These are phyloP conservation scores for Pinctada fucata DNA, from an alignment of 2,888 invertebrate genomes.

Conservation along the genomic window DNA sequence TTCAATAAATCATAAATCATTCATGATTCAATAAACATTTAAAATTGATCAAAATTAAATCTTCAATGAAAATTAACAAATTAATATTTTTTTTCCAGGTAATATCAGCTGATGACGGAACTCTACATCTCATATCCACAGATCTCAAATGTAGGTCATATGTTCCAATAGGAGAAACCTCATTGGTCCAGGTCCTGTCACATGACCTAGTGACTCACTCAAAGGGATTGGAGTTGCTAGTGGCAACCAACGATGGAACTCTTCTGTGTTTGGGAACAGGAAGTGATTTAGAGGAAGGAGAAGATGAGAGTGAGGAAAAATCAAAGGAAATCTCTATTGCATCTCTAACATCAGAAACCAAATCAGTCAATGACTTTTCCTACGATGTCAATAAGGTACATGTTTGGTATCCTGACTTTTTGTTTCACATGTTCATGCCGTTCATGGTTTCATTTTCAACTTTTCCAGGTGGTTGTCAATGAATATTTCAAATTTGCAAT, in stretches of 20 bases:
- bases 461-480: neutral
- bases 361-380: constrained; percentile 61
- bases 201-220: constrained; percentile 66
- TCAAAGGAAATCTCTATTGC: constrained; percentile 31
- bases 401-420: neutral
- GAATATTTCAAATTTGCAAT: neutral
- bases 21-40: no score
- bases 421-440: neutral
- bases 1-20: no score
- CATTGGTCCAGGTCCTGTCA: constrained; percentile 69
- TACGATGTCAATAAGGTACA: constrained; percentile 58
- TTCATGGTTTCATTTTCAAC: neutral
- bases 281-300: constrained; percentile 35
- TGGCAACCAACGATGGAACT: constrained; percentile 72
- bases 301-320: constrained; percentile 39
- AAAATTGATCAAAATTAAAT: no score
- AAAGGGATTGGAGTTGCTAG: constrained; percentile 67
- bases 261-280: constrained; percentile 69
- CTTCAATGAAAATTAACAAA: no score
- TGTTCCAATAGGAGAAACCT: constrained; percentile 67
- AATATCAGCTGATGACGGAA: constrained; percentile 67
- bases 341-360: constrained; percentile 52
- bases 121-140: constrained; percentile 66
- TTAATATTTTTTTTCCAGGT: constrained; percentile 46
- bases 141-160: constrained; percentile 66